Evolutionary conservation across 2,888 invertebrate genomes (phyloP).

Genomic region (Theodoxus fluviatilis): DNA sequence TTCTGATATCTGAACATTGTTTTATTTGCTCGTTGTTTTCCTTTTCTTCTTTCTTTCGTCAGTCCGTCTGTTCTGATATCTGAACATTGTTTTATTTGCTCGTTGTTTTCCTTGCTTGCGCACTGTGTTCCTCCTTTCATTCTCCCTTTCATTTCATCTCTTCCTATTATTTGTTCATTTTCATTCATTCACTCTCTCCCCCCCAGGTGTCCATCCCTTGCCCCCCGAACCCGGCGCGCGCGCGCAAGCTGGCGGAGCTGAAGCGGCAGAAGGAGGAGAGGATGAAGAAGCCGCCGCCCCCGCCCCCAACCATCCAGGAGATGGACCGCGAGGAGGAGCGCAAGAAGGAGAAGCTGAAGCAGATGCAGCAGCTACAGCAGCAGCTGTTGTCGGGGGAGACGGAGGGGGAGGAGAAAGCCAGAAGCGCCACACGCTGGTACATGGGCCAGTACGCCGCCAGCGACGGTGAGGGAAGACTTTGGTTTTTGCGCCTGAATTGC

Average conservation of each 20-base stretch:
- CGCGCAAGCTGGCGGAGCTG: constrained; percentile 55
- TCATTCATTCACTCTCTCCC: neutral
- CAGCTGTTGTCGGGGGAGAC: constrained; percentile 36
- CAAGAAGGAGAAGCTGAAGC: constrained; percentile 41
- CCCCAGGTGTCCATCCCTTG: constrained; percentile 57
- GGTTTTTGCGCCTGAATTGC: no score
- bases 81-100: no score
- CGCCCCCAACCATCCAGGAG: constrained; percentile 29
- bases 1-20: no score
- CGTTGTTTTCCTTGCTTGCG: no score
- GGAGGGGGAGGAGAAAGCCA: constrained; percentile 31
- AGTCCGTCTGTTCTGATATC: no score
- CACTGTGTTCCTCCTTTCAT: neutral
- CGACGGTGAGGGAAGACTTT: constrained; percentile 58
- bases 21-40: no score
- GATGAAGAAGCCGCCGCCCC: constrained; percentile 49
- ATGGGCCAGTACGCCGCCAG: constrained; percentile 59
- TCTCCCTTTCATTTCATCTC: no score
- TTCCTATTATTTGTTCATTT: neutral
- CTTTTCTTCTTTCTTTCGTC: no score
- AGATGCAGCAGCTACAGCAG: constrained; percentile 36
- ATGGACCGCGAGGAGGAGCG: constrained; percentile 39
- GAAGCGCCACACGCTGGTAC: constrained; percentile 53
- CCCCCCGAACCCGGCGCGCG: constrained; percentile 61
- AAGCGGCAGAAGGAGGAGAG: constrained; percentile 57